Evolutionary conservation across 1,140 invertebrate genomes (phyloP).

Genomic region (Heliconius himera): DNA sequence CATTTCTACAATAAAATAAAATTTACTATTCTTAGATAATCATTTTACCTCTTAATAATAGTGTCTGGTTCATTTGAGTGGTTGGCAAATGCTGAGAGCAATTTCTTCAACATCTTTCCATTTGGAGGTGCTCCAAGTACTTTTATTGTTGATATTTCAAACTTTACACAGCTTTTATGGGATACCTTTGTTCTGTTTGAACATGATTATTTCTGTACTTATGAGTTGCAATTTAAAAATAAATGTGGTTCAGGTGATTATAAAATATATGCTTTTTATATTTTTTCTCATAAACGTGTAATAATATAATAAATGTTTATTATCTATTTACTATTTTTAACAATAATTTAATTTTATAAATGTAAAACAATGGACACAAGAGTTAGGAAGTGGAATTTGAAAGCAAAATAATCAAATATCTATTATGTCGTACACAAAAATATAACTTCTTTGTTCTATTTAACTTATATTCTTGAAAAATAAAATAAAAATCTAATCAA

Average conservation of each 20-base stretch:
- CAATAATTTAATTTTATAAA: no score
- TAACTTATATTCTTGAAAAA: no score
- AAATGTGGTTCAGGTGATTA: not conserved
- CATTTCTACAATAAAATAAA: not conserved
- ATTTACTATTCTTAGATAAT: constrained; percentile 24
- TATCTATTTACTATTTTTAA: no score
- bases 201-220: constrained; percentile 13
- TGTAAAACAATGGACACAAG: no score
- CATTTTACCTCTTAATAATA: constrained; percentile 55
- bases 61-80: constrained; percentile 61
- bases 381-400: no score
- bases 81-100: constrained; percentile 49
- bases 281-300: no score
- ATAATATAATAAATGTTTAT: no score
- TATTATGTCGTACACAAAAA: no score
- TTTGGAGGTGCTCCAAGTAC: constrained; percentile 72
- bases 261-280: no score
- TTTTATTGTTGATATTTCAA: constrained; percentile 68
- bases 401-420: no score
- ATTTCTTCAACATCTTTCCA: constrained; percentile 65
- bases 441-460: no score
- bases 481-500: no score
- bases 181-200: constrained; percentile 34
- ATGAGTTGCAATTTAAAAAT: not conserved
- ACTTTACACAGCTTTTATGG: constrained; percentile 41